These are phyloP conservation scores for Chaunax sp. DNA, from an alignment of 2,797 vertebrate species.

Conservation along the genomic window DNA sequence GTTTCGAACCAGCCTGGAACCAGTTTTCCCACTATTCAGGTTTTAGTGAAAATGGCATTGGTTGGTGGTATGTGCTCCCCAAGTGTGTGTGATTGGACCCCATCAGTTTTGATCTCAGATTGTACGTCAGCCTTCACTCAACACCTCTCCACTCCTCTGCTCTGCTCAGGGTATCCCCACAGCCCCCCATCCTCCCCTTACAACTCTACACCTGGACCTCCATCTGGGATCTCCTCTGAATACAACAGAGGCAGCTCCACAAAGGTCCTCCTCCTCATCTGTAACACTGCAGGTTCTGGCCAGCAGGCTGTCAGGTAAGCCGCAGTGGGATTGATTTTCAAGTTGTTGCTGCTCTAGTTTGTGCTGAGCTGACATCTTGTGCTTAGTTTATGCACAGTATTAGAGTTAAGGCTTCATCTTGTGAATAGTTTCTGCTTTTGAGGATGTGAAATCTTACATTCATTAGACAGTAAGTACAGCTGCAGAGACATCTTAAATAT, in stretches of 20 bases:
- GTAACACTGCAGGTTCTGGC: slow-evolving; percentile 86
- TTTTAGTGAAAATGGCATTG: no score
- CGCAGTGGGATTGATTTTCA: not conserved
- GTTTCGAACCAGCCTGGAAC: no score
- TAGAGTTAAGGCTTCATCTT: no score
- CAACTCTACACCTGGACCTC: slow-evolving; percentile 59
- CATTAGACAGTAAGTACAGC: no score
- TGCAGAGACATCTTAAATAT: no score
- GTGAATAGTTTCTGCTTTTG: no score
- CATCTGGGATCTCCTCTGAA: slow-evolving; percentile 84
- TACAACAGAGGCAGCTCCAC: slow-evolving; percentile 76
- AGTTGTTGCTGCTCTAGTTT: not conserved
- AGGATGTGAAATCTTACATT: no score
- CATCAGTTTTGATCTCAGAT: no score
- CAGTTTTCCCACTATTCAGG: no score
- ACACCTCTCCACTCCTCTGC: slow-evolving; percentile 13
- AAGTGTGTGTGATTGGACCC: not conserved
- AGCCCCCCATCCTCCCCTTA: slow-evolving; percentile 88
- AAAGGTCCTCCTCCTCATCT: slow-evolving; percentile 89
- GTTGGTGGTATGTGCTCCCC: no score
- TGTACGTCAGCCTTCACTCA: not conserved
- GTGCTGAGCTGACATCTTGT: not conserved
- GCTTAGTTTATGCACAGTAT: no score
- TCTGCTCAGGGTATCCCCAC: slow-evolving; percentile 84
- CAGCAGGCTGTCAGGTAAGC: slow-evolving; percentile 87